Percentiles rank a stretch among this genome's conserved stretches.
These are phyloP conservation scores for Struthidea cinerea DNA, from an alignment of 2,113 vertebrate species.

Conservation along the genomic window DNA sequence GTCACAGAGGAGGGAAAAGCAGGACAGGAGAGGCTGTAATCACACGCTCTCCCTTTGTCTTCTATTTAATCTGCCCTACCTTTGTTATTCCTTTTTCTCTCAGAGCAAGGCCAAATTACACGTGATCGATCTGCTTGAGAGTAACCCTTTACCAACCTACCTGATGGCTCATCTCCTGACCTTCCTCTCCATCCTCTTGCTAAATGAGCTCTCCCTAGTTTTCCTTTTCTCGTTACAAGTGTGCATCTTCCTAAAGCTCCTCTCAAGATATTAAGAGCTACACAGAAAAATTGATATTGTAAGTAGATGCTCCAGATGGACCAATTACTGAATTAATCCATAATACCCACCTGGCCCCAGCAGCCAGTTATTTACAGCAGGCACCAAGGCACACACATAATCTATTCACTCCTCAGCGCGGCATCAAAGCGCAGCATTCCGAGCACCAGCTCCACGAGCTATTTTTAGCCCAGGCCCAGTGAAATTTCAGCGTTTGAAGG, in stretches of 20 bases:
- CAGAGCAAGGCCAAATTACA: neutral
- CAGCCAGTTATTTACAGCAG: constrained; percentile 25
- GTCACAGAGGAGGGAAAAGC: neutral
- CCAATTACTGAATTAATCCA: constrained; percentile 46
- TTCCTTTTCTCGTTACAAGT: neutral
- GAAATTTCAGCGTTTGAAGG: neutral
- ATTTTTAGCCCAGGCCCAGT: neutral
- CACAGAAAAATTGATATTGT: neutral
- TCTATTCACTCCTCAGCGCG: neutral
- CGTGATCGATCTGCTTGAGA: neutral
- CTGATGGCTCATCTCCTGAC: neutral
- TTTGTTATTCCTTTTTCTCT: neutral
- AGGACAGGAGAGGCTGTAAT: neutral
- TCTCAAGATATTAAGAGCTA: neutral
- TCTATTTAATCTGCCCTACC: constrained; percentile 2
- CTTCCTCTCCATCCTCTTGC: neutral
- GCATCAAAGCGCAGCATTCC: neutral
- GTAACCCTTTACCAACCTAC: neutral
- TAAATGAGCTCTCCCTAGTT: neutral
- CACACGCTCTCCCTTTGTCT: neutral
- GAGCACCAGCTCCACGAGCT: neutral
- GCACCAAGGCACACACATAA: neutral
- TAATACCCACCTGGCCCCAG: constrained; percentile 4
- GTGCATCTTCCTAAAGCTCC: neutral
- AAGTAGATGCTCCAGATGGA: constrained; percentile 19